Evolutionary conservation across 2,797 vertebrate species (phyloP).

Genomic region (Melanotaenia nigrans): DNA sequence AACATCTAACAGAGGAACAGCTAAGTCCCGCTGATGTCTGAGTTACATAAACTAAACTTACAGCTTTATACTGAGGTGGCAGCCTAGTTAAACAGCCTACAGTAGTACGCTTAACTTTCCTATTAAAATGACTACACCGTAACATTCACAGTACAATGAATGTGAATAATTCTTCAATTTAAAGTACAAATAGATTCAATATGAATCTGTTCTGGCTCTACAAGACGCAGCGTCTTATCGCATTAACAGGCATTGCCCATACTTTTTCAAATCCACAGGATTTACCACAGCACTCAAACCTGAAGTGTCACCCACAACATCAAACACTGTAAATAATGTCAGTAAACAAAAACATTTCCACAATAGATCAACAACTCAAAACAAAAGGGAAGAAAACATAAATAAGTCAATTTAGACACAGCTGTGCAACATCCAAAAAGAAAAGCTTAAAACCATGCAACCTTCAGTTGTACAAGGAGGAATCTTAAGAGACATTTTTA

Average conservation of each 20-base stretch:
- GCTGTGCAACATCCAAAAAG: conserved; percentile 60
- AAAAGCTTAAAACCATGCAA: conserved; percentile 24
- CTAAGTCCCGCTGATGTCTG: not conserved
- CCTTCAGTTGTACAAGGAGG: conserved; percentile 53
- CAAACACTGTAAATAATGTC: conserved; percentile 48
- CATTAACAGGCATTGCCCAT: conserved; percentile 56
- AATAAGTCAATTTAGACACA: conserved; percentile 58
- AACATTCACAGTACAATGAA: conserved; percentile 15
- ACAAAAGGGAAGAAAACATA: conserved; percentile 69
- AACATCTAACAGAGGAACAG: not conserved
- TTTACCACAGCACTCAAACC: conserved; percentile 58
- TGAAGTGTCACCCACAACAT: conserved; percentile 50
- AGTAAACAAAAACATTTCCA: conserved; percentile 28
- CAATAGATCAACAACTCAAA: conserved; percentile 61
- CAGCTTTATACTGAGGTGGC: not conserved
- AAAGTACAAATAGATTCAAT: conserved; percentile 91
- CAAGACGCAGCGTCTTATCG: conserved; percentile 75
- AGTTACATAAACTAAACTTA: not conserved
- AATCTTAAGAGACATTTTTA: conserved; percentile 25
- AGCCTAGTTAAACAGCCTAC: conserved; percentile 12
- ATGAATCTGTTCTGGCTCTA: conserved; percentile 86
- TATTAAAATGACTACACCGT: conserved; percentile 14
- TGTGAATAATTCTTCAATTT: conserved; percentile 53
- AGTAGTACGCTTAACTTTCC: not conserved
- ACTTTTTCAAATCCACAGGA: conserved; percentile 79